Base-by-base conservation (phyloP, 2,888 invertebrate species). In the Agrilus biguttatus region DNA sequence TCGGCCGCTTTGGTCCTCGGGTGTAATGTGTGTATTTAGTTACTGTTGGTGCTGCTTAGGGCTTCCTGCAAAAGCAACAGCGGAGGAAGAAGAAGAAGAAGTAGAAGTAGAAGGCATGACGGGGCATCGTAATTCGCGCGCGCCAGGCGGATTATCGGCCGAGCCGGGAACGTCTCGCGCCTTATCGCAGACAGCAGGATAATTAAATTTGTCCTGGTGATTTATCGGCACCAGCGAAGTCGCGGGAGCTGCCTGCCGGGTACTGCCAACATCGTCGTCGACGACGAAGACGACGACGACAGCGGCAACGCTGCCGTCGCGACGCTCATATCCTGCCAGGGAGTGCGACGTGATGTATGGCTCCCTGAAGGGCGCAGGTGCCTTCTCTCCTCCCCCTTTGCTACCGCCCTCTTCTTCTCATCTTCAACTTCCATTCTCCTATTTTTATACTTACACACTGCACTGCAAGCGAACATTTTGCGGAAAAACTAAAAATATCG, bases 191-290 rank as follows among this genome's bases (percentile, higher is more conserved):
- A 69, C 68, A 67, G 66, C 65, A 68, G 68, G 71, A 70, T 71
- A 71, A 71, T 71, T 71, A 70, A 71, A 71, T 71, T 71, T 71
- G 70, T 71, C 70, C 64, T 60, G 56, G 67, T 70, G 70, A 71
- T 71, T 70, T 71, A 71, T 69, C 61, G 66, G 60, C 57, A 58
- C 55, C 55, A 52, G 53, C 54, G 58, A 50, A 50, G 52, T 50
- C 44, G 48, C 48, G 48, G 28, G 48, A 48, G 51, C 49, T 47
- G 49, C 54, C 52, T 56, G 55, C 55, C 56, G 55, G 55, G 60
- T 61, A 59, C 62, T 59, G 60, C 57, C 60, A 58, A 57, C 57
- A 56, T 54, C 51, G 52, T 51, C 28, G 28, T 10, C 28, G 28
- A 10, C 28, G 28, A 10, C 8, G 28, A 10, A 8, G 28, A 28